A percentile compares a stretch with the other conserved stretches of the same genome.
These are phyloP conservation scores for Lamellibrachia satsuma DNA, from an alignment of 2,888 invertebrate species.

Conservation along the genomic window DNA sequence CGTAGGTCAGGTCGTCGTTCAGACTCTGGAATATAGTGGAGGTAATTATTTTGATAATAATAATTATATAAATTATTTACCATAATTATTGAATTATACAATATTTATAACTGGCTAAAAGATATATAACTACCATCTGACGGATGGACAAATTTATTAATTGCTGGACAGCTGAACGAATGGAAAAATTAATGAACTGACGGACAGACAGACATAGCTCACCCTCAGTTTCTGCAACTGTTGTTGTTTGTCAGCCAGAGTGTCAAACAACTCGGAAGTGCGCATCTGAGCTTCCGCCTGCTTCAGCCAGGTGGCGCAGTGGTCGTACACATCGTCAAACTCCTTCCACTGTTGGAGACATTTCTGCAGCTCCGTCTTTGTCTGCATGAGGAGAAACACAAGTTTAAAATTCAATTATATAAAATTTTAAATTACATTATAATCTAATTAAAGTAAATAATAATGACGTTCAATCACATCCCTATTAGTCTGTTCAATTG, in stretches of 20 bases:
- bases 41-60: not conserved
- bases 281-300: conserved; percentile 86
- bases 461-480: too few species aligned
- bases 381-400: conserved; percentile 19
- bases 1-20: conserved; percentile 49
- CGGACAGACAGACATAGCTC: not conserved
- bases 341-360: conserved; percentile 91
- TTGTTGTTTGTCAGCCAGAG: conserved; percentile 57
- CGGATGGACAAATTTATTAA: too few species aligned
- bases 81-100: not conserved
- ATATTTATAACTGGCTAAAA: not conserved
- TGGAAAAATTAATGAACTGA: not conserved
- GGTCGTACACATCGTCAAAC: conserved; percentile 86
- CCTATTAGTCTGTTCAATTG: too few species aligned
- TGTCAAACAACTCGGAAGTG: conserved; percentile 56
- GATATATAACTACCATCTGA: too few species aligned
- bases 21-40: conserved; percentile 44
- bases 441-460: not conserved
- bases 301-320: conserved; percentile 86
- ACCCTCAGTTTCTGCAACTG: conserved; percentile 48
- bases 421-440: not conserved
- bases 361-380: conserved; percentile 55
- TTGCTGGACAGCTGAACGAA: not conserved
- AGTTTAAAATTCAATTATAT: not conserved
- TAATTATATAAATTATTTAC: not conserved